phyloP scores from a whole-genome alignment of 2,797 vertebrate species.

The Enteromius treurensis region DNA sequence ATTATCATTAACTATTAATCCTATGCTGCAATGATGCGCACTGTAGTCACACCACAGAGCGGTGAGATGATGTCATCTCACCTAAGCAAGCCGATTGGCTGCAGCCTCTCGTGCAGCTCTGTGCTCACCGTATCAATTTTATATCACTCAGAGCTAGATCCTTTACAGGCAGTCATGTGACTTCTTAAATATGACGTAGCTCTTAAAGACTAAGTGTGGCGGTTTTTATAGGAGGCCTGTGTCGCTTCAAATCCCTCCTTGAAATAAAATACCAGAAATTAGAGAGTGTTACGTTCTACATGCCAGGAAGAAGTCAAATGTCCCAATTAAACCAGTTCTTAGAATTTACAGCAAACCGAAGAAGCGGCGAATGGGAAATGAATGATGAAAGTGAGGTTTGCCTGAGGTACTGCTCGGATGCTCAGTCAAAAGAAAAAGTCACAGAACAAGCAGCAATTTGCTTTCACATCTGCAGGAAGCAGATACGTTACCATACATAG shows the following conservation, averaged over 20 bases:
- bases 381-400: background rate
- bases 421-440: slow-evolving; percentile 1
- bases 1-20: slow-evolving; percentile 67
- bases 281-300: background rate
- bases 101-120: slow-evolving; percentile 35
- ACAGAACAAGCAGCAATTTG: background rate
- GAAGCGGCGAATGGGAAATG: slow-evolving; percentile 24
- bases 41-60: slow-evolving; percentile 72
- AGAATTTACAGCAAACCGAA: slow-evolving; percentile 6
- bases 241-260: slow-evolving; percentile 11
- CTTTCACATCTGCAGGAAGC: slow-evolving; percentile 44
- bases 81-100: slow-evolving; percentile 60
- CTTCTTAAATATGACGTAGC: slow-evolving; percentile 47
- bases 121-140: slow-evolving; percentile 55
- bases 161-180: slow-evolving; percentile 59
- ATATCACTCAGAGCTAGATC: slow-evolving; percentile 52
- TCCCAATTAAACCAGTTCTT: slow-evolving; percentile 27
- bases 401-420: background rate
- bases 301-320: slow-evolving; percentile 24
- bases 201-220: slow-evolving; percentile 31
- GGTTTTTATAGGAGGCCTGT: slow-evolving; percentile 22
- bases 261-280: slow-evolving; percentile 39
- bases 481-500: slow-evolving; percentile 11
- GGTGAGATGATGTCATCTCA: slow-evolving; percentile 73
- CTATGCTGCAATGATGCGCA: slow-evolving; percentile 63